Percentiles rank a stretch among this genome's conserved stretches.
phyloP scores from a whole-genome alignment of 2,113 vertebrate genomes.

The Myiozetetes cayanensis region DNA sequence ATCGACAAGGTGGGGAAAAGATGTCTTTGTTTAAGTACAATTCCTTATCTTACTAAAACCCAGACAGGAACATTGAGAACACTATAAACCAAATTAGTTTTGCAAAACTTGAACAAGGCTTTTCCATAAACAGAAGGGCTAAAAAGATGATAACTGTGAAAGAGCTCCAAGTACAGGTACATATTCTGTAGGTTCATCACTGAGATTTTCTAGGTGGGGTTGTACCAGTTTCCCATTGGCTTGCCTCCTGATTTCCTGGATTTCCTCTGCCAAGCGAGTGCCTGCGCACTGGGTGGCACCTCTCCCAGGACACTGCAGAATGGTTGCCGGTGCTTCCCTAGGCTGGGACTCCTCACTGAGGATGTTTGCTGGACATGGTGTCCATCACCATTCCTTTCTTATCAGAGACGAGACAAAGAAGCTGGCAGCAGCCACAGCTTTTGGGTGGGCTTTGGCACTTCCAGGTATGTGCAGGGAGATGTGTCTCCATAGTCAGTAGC shows the following conservation, averaged over 20 bases:
- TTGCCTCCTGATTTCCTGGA: background rate
- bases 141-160: background rate
- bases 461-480: background rate
- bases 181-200: background rate
- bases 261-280: background rate
- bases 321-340: background rate
- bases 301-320: background rate
- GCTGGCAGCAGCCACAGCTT: background rate
- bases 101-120: background rate
- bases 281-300: background rate
- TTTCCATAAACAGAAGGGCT: background rate
- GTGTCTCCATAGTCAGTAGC: background rate
- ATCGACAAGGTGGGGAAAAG: background rate
- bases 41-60: background rate
- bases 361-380: accelerated
- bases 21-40: background rate
- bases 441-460: background rate
- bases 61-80: background rate
- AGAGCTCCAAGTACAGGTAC: background rate
- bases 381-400: background rate
- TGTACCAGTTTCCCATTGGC: background rate
- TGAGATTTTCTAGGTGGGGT: background rate
- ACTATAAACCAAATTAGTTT: background rate
- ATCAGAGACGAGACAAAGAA: background rate
- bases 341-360: accelerated